Evolutionary conservation across 2,888 invertebrate genomes (phyloP).

Genomic region (Hofmannophila pseudospretella): DNA sequence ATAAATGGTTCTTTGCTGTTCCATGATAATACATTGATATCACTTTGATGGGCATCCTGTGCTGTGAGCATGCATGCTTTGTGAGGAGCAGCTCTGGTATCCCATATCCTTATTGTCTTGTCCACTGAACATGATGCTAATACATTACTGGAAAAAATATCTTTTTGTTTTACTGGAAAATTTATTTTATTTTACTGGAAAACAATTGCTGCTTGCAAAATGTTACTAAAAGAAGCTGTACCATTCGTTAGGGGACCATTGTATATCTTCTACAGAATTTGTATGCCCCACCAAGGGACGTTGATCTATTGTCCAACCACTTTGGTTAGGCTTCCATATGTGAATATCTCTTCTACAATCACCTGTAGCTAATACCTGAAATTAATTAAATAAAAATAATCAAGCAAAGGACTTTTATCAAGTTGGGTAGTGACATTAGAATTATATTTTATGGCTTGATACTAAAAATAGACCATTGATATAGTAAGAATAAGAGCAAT

Average conservation of each 20-base stretch:
- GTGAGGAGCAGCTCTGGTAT: slow-evolving; percentile 89
- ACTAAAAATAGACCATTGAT: no score
- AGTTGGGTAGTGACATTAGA: no score
- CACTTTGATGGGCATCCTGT: slow-evolving; percentile 90
- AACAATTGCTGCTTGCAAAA: no score
- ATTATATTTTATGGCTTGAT: no score
- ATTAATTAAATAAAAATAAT: background rate
- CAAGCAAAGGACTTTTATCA: background rate
- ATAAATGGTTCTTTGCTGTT: slow-evolving; percentile 94
- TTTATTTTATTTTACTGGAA: no score
- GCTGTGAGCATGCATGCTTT: slow-evolving; percentile 95
- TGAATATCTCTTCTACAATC: slow-evolving; percentile 96
- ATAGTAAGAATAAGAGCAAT: no score
- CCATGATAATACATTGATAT: slow-evolving; percentile 99
- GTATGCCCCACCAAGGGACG: slow-evolving; percentile 92
- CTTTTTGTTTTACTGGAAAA: background rate
- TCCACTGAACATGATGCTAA: slow-evolving; percentile 94
- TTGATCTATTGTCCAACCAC: slow-evolving; percentile 94
- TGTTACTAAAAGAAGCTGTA: slow-evolving; percentile 17
- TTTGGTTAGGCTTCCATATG: slow-evolving; percentile 91
- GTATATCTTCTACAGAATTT: slow-evolving; percentile 97
- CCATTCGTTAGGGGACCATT: slow-evolving; percentile 98
- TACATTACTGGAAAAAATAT: slow-evolving; percentile 81
- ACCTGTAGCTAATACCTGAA: slow-evolving; percentile 91
- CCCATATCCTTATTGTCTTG: slow-evolving; percentile 96